Evolutionary conservation across 2,113 vertebrate species (phyloP).

Genomic region (Chaetodon auriga): DNA sequence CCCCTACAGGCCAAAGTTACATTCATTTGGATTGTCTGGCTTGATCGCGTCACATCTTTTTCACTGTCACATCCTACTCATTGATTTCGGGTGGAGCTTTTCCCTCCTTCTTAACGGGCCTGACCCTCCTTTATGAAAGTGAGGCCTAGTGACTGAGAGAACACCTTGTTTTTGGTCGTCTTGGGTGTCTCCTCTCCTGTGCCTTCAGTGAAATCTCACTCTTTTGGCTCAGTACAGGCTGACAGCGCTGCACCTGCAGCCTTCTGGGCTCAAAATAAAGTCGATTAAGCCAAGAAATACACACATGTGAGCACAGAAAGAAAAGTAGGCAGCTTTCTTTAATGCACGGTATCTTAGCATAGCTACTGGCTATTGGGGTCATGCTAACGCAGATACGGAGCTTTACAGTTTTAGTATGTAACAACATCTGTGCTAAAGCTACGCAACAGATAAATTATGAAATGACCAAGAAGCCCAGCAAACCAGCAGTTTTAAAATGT

Average conservation of each 20-base stretch:
- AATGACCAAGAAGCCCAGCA: conserved; percentile 67
- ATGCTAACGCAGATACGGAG: conserved; percentile 24
- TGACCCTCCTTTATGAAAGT: conserved; percentile 18
- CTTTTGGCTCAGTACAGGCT: conserved; percentile 56
- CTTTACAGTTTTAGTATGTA: conserved; percentile 41
- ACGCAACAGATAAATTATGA: conserved; percentile 24
- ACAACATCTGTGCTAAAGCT: conserved; percentile 57
- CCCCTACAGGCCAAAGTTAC: conserved; percentile 52
- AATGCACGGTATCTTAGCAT: conserved; percentile 39
- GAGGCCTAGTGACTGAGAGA: conserved; percentile 54
- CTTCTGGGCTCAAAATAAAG: conserved; percentile 53
- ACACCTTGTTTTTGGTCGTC: conserved; percentile 30
- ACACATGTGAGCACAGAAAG: conserved; percentile 34
- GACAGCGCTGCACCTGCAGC: conserved; percentile 51
- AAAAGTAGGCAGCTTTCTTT: conserved; percentile 64
- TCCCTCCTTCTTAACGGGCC: conserved; percentile 27
- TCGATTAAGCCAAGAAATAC: conserved; percentile 66
- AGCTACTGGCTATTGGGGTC: conserved; percentile 22
- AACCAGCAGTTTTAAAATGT: conserved; percentile 72
- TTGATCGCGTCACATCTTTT: not conserved
- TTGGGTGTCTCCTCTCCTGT: conserved; percentile 73
- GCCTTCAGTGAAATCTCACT: conserved; percentile 80
- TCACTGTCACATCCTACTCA: not conserved
- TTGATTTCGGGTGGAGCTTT: conserved; percentile 21
- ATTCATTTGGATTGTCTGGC: conserved; percentile 22